Conservation (phyloP, 2,888 invertebrate genomes). For the Drosophila lutescens region DNA sequence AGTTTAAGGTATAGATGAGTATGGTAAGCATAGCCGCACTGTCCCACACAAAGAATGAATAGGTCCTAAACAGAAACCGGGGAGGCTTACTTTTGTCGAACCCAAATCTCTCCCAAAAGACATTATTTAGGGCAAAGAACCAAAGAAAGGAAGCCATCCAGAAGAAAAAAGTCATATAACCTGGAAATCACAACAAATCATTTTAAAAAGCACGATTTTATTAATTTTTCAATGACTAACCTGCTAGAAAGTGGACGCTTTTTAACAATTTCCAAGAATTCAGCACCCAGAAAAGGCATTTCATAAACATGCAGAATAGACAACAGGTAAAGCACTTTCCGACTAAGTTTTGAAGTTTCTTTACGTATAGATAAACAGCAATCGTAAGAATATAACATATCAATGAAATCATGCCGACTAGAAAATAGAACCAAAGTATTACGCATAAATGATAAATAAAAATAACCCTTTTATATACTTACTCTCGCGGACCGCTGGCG, state of each 20-base stretch:
- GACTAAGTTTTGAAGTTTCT: background rate
- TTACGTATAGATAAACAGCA: background rate
- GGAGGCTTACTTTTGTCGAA: background rate
- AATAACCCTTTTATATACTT: background rate
- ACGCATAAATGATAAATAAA: no score
- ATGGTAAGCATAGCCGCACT: background rate
- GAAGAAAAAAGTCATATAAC: background rate
- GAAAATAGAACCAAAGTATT: background rate
- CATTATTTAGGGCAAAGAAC: background rate
- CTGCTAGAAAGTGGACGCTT: fast-evolving
- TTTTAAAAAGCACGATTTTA: no score
- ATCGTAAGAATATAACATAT: conserved; percentile 12
- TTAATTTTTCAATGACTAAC: background rate
- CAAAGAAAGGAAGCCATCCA: conserved; percentile 5
- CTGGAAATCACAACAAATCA: background rate
- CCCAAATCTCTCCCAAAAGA: background rate
- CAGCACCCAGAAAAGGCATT: background rate
- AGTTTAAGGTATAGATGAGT: background rate
- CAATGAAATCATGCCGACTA: background rate
- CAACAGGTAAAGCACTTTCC: background rate
- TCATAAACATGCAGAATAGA: background rate
- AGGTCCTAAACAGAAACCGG: background rate
- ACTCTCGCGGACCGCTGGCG: background rate
- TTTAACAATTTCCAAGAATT: background rate
- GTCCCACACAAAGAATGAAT: background rate